These are phyloP conservation scores for Hydrochoerus hydrochaeris DNA, from an alignment of 2,113 vertebrate species.

Conservation along the genomic window DNA sequence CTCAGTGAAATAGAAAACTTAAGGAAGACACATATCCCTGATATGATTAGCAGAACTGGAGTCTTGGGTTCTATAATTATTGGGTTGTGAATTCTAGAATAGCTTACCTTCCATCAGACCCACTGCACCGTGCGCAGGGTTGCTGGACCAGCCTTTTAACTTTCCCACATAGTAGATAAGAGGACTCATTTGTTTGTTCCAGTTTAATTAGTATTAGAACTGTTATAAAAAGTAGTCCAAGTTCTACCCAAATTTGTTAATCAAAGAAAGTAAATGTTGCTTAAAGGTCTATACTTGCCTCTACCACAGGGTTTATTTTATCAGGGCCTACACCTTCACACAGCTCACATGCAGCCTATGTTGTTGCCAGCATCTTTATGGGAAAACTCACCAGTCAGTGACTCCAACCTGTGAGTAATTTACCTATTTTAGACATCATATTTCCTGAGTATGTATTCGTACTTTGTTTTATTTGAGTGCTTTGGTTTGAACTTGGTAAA, in stretches of 20 bases:
- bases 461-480: not conserved
- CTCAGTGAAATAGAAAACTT: not conserved
- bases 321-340: not conserved
- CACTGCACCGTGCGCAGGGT: not conserved
- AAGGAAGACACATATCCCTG: not conserved
- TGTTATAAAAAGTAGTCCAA: not conserved
- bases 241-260: not conserved
- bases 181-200: not conserved
- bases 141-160: not conserved
- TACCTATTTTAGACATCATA: not conserved
- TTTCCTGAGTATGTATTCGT: not conserved
- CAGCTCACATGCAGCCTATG: not conserved
- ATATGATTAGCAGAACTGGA: not conserved
- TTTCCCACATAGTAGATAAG: not conserved
- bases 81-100: not conserved
- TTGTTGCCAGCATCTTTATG: not conserved
- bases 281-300: not conserved
- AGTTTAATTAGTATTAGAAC: slow-evolving; percentile 25
- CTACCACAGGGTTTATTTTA: not conserved
- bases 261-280: not conserved
- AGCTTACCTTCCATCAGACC: not conserved
- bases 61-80: not conserved
- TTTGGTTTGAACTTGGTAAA: slow-evolving; percentile 3
- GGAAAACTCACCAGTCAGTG: not conserved
- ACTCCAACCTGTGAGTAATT: not conserved